Conservation (phyloP, 2,113 vertebrate genomes). For the Struthidea cinerea region DNA sequence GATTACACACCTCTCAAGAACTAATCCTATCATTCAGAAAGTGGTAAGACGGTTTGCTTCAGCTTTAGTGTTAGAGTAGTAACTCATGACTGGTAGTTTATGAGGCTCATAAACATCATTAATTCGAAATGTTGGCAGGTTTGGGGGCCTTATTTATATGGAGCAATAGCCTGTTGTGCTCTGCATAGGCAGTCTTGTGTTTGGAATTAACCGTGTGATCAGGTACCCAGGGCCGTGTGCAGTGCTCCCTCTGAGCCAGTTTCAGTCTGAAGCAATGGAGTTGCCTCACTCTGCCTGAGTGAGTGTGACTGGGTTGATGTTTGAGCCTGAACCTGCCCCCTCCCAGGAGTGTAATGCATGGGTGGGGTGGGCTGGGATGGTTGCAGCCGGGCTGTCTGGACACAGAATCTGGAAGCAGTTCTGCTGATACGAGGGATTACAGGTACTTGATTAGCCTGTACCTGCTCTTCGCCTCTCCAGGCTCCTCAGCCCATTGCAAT, state of each 20-base stretch:
- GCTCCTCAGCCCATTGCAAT: neutral
- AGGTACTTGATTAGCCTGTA: neutral
- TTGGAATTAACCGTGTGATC: neutral
- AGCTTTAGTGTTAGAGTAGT: neutral
- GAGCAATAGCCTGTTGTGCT: neutral
- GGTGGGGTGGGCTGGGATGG: neutral
- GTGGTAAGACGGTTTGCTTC: neutral
- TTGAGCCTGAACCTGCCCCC: neutral
- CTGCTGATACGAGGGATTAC: neutral
- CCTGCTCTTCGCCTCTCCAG: neutral
- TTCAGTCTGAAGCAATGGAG: neutral
- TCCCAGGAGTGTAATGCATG: neutral
- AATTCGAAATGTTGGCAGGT: neutral
- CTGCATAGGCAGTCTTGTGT: neutral
- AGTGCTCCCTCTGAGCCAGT: neutral
- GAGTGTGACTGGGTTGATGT: neutral
- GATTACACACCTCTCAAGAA: neutral
- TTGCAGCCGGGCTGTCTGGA: neutral
- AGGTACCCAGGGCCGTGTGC: rapidly evolving
- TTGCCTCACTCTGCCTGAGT: neutral
- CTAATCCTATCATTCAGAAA: neutral
- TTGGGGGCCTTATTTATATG: neutral
- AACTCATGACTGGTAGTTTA: neutral
- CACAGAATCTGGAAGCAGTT: neutral
- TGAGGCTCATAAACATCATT: neutral